Base-by-base conservation (phyloP, 2,113 vertebrate species). In the Psophia crepitans region DNA sequence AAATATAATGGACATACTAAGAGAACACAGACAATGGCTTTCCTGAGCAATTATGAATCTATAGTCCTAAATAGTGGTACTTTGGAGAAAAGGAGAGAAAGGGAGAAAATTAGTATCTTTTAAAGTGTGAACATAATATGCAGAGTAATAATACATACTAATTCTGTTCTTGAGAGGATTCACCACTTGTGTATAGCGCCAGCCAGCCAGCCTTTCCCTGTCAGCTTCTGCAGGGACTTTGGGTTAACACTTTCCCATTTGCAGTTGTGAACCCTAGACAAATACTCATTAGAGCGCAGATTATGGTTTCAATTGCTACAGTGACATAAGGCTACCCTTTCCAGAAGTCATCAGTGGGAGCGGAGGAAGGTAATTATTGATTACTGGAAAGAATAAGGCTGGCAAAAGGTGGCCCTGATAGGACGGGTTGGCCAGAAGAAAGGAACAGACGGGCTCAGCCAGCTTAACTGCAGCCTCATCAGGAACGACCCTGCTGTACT, bases 361-460 rank as follows among this genome's bases (percentile, higher is more conserved):
- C 49, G 2, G 89, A 87, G 89, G 90, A 94, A 95, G 84, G 91
- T 95, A 94, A 97, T 96, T 97, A 96, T 92, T 95, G 95, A 96
- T 90, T 93, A 82, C 86, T 85, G 91, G 73, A 77, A 96, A 84
- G 88, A 97, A 90, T 68, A 81, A 97, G 85, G 60, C 83, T 92
- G 93, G 92, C 82, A 84, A 94, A 95, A 96, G 80, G 90, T 81
- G 74, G 61, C 65, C 26, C 60, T 87, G 83, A 44, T 35, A 60
- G 94, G 95, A 61, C 7, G 65, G 54, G 49, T 1, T 91, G 90
- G 82, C 87, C 95, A 93, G 84, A 69, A 96, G 86, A 32, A 63
- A 64, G 65, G 86, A 90, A 35, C 92, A 90, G 90, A 87, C 8
- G 39, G 60, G 39, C 83, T 87, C 43, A 43, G 84, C 11, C 89